Evolutionary conservation across 1,140 invertebrate genomes (phyloP).

Genomic region (Cheumatopsyche charites): DNA sequence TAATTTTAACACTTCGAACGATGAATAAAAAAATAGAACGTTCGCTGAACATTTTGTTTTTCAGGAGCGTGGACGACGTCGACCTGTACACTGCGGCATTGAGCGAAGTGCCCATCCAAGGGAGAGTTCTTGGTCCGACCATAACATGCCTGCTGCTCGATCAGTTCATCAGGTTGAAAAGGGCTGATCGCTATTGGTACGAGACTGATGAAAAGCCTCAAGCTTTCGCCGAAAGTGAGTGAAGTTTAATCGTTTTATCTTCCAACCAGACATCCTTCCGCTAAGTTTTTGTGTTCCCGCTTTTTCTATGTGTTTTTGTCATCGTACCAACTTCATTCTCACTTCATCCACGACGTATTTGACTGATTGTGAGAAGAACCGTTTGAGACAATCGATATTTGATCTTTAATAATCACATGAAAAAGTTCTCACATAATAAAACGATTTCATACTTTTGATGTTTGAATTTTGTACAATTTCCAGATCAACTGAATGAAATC

Average conservation of each 20-base stretch:
- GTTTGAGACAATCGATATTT: too few species aligned
- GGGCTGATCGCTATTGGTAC: conserved; percentile 88
- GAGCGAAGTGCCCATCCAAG: conserved; percentile 73
- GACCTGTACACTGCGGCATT: conserved; percentile 87
- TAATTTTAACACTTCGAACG: neutral
- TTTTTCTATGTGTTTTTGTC: too few species aligned
- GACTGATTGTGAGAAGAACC: too few species aligned
- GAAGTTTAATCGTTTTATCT: neutral
- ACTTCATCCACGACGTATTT: too few species aligned
- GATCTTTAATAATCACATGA: too few species aligned
- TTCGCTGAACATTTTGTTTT: conserved; percentile 45
- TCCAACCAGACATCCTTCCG: too few species aligned
- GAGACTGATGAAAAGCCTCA: conserved; percentile 71
- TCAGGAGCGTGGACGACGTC: conserved; percentile 77
- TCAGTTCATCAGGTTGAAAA: conserved; percentile 81
- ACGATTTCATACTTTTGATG: too few species aligned
- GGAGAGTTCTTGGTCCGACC: conserved; percentile 80
- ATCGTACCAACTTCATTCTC: too few species aligned
- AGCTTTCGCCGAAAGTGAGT: conserved; percentile 72
- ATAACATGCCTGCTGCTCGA: conserved; percentile 84
- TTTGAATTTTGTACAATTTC: too few species aligned
- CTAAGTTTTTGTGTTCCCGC: too few species aligned
- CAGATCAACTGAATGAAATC: conserved; percentile 85
- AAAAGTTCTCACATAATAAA: too few species aligned
- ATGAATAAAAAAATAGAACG: too few species aligned